Conservation (phyloP, 2,113 vertebrate species). For the Motacilla alba region DNA sequence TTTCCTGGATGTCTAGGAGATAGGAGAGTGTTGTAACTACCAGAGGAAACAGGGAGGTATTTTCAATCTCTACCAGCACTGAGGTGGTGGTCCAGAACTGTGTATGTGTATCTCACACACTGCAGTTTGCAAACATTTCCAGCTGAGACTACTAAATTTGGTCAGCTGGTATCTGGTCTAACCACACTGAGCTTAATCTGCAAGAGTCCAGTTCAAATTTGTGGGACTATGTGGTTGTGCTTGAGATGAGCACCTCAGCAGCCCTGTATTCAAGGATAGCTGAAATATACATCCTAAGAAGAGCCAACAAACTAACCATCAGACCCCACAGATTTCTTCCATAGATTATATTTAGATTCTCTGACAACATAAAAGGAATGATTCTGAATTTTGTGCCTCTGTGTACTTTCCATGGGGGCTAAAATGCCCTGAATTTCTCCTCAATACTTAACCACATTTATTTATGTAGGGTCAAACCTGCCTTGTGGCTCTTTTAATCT, state of each 20-base stretch:
- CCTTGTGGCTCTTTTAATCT: not conserved
- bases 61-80: not conserved
- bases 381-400: not conserved
- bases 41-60: not conserved
- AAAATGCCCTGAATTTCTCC: not conserved
- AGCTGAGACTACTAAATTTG: not conserved
- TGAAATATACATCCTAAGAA: not conserved
- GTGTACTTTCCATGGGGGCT: not conserved
- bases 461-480: not conserved
- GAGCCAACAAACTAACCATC: not conserved
- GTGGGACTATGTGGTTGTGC: not conserved
- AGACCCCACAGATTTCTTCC: not conserved
- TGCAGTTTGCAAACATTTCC: not conserved
- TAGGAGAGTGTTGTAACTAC: not conserved
- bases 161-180: not conserved
- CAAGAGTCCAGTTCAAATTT: not conserved
- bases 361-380: not conserved
- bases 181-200: not conserved
- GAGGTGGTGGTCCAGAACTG: not conserved
- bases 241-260: not conserved
- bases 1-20: not conserved
- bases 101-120: rapidly evolving
- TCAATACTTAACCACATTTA: not conserved
- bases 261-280: not conserved
- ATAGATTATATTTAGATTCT: not conserved